phyloP scores from a whole-genome alignment of 2,113 vertebrate genomes.

The Centropus unirufus region DNA sequence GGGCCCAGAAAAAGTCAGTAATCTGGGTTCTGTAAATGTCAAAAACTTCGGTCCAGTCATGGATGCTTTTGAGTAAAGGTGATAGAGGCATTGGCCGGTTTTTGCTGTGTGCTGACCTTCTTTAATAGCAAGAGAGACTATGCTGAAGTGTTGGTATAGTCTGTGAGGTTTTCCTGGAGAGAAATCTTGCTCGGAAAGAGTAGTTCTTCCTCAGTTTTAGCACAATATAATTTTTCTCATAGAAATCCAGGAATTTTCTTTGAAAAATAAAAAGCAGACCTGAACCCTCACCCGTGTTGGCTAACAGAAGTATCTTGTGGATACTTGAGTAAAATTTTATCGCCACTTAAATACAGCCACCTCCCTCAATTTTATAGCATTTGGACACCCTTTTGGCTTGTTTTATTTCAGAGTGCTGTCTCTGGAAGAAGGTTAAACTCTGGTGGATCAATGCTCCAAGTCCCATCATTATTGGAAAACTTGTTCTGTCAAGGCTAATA shows the following conservation, averaged over 20 bases:
- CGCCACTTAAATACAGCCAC: not conserved
- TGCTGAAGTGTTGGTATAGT: not conserved
- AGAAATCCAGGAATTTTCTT: conserved; percentile 57
- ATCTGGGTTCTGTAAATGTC: not conserved
- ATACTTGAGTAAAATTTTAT: conserved; percentile 43
- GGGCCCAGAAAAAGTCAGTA: not conserved
- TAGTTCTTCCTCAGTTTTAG: conserved; percentile 35
- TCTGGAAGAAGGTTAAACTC: conserved; percentile 10
- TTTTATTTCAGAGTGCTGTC: not conserved
- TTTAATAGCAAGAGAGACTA: not conserved
- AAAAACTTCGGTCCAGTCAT: not conserved
- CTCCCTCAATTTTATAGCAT: conserved; percentile 43
- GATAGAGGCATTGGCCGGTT: not conserved
- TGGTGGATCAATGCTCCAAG: not conserved
- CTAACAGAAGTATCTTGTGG: not conserved
- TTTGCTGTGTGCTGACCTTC: not conserved
- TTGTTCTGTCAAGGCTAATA: not conserved
- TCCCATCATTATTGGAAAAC: not conserved
- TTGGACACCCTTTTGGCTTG: conserved; percentile 37
- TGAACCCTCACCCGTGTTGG: not conserved
- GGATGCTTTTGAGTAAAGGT: not conserved
- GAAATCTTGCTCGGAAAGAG: conserved; percentile 36
- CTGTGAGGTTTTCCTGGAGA: conserved; percentile 54
- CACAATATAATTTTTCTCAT: conserved; percentile 59
- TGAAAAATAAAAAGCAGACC: conserved; percentile 47